Base-by-base conservation (phyloP, 2,888 invertebrate species). In the Orgyia antiqua region DNA sequence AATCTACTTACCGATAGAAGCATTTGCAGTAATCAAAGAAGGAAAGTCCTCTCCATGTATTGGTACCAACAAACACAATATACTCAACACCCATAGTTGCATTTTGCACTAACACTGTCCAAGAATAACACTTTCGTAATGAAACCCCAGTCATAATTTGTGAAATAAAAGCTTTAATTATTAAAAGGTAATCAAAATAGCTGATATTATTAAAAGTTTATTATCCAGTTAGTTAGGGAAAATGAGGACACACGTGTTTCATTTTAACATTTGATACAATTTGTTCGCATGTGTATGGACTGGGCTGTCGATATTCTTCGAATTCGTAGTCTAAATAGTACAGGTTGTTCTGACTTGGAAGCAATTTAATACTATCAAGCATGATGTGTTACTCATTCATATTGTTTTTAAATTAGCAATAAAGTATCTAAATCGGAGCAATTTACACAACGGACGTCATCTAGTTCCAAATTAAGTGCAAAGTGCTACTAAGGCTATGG, bases 11-110 rank as follows among this genome's bases (percentile, higher is more conserved):
- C 93, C 93, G 63, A 94, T 87, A 1, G 93, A 91, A 4, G 92
- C 92, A 68, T 94, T 94, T 8, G 91, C 88, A 6, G 90, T 91
- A 1, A 93, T 87, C 42, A 93, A 74, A 0, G 93, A 92, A 2
- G 93, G 92, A 71, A 91, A 92, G 50, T 90, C 91, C 67, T 93
- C 89, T n/a, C 61, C 68, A 1, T 23, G 38, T 23, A 58, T 71
- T 6, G 44, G 34, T 31, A 51, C 41, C 35, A 65, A 48, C 21
- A 68, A 29, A 55, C 42, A 67, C 18, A 69, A 30, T 9, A 68
- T 40, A 33, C 55, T 36, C 18, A 63, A 24, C 24, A 59, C 11
- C 66, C 69, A 75, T 59, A 62, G 17, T 45, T 51, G 56, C 80
- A 83, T 86, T 40, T 61, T 75, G 38, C 37, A 27, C 26, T 25